Base-by-base conservation (phyloP, 2,888 invertebrate genomes). In the Drosophila testacea region DNA sequence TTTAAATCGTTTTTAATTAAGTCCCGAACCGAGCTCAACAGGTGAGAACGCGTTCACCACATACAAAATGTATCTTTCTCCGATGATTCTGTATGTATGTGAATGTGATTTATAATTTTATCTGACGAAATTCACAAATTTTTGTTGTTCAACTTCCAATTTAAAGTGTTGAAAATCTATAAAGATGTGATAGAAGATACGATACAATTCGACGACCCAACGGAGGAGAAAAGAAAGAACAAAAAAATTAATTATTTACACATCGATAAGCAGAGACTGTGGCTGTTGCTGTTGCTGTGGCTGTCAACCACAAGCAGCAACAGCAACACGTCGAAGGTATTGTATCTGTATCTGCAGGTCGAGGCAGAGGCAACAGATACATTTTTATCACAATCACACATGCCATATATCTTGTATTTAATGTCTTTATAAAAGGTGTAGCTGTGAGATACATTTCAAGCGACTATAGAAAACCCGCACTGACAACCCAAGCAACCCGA, bases 1-100 rank as follows among this genome's bases (percentile, higher is more conserved):
- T 86, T 91, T 90, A 90, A 90, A 90, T 88, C 90, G 90, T 83
- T 89, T 91, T 91, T 91, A 91, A 91, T 91, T 91, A 91, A 85
- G 88, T 84, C 82, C 73, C 79, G 68, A 68, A 41, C 56, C 52
- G 64, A 62, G 69, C 81, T 68, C 66, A 68, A 72, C 83, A 73
- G 80, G 74, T 77, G 69, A 64, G 68, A 66, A 47, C 44, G 28
- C 54, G 36, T 13, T 50, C 30, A 13, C 28, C 44, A 39, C 52
- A 44, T 30, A 39, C 63, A 42, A 62, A 39, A 46, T 48, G 42
- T 47, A 32, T 39, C 51, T 22, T 22, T 22, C 44, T 27, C 34
- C 32, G 44, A 6, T 11, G 22, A 47, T n/a, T 47, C 28, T 56
- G 32, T 38, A 9, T 38, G 9, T 4, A 9, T 28, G 3, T 6